Evolutionary conservation across 2,797 vertebrate species (phyloP).

Genomic region (Sebastes matsubarae): DNA sequence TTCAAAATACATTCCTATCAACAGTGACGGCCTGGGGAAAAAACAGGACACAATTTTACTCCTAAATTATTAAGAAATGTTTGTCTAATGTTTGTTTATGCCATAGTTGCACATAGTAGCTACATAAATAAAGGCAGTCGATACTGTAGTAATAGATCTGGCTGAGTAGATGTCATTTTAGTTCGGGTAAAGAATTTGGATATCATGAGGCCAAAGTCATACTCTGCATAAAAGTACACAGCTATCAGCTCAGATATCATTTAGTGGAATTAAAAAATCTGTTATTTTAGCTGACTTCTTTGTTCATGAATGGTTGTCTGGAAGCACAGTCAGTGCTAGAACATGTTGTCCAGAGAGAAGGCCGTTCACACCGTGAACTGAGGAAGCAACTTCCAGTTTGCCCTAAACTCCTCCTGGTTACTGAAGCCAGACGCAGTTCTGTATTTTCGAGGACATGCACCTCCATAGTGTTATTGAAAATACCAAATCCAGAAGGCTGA

Average conservation of each 20-base stretch:
- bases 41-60: neutral
- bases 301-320: neutral
- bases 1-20: slow-evolving; percentile 4
- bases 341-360: neutral
- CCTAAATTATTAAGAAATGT: neutral
- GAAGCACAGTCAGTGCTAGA: neutral
- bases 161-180: neutral
- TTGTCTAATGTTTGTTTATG: neutral
- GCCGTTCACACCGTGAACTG: neutral
- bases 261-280: neutral
- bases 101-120: neutral
- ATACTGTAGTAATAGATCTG: neutral
- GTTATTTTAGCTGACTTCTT: neutral
- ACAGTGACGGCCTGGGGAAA: neutral
- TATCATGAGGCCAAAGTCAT: neutral
- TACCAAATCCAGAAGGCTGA: neutral
- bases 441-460: neutral
- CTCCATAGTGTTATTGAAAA: neutral
- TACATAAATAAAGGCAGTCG: neutral
- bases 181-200: neutral
- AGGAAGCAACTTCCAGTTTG: no score
- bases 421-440: neutral
- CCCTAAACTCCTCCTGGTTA: no score
- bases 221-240: neutral
- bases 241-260: neutral